These are phyloP conservation scores for Calidris pugnax DNA, from an alignment of 2,113 vertebrate species.

Conservation along the genomic window DNA sequence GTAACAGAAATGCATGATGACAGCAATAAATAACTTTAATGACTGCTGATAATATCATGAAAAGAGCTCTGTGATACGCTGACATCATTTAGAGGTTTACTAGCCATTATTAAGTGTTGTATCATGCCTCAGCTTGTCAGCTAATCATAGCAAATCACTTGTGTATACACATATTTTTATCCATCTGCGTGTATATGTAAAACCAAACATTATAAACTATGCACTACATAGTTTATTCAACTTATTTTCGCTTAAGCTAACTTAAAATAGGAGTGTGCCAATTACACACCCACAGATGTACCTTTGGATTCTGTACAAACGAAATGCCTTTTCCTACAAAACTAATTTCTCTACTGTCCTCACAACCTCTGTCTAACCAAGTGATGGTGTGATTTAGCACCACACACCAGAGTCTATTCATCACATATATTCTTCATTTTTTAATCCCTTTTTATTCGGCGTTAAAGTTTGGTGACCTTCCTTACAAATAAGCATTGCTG, in stretches of 20 bases:
- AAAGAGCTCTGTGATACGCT: conserved; percentile 38
- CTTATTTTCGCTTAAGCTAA: background rate
- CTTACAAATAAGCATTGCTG: background rate
- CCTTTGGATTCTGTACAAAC: background rate
- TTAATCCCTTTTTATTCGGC: background rate
- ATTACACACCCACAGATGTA: background rate
- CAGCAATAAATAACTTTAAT: conserved; percentile 74
- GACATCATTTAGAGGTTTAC: conserved; percentile 62
- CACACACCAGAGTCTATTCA: background rate
- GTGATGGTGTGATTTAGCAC: background rate
- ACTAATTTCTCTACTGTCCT: background rate
- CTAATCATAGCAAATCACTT: background rate
- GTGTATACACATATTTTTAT: conserved; percentile 2
- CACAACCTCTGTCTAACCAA: background rate
- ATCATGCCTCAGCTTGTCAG: conserved; percentile 55
- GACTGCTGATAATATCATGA: conserved; percentile 62
- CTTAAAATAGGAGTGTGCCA: background rate
- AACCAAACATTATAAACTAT: background rate
- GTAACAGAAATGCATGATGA: conserved; percentile 66
- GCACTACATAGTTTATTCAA: background rate
- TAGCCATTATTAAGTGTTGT: conserved; percentile 31
- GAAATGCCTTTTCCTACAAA: background rate
- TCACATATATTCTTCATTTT: background rate
- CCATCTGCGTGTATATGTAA: background rate
- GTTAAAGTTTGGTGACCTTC: background rate